Conservation (phyloP, 2,888 invertebrate genomes). For the Uloborus plumipes region DNA sequence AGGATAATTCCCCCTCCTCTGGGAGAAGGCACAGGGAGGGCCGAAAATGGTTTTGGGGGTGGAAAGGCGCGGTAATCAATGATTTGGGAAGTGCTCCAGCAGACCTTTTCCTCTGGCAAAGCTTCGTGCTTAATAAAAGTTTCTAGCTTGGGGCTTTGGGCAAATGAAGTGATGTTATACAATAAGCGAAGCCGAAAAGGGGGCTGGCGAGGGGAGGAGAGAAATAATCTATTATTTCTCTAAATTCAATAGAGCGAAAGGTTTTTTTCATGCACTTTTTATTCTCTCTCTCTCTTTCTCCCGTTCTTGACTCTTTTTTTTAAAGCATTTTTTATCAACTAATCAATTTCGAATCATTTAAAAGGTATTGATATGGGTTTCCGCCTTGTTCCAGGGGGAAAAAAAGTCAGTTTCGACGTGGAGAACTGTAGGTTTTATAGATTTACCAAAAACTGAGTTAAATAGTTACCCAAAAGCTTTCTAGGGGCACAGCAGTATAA, state of each 20-base stretch:
- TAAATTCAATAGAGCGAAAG: conserved; percentile 51
- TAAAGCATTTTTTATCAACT: conserved; percentile 39
- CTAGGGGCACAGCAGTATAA: no score
- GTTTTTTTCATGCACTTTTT: conserved; percentile 23
- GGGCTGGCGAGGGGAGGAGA: conserved; percentile 4
- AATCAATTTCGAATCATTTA: conserved; percentile 47
- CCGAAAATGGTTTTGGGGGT: conserved; percentile 1
- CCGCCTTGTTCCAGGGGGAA: no score
- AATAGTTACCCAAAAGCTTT: no score
- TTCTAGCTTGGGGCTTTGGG: conserved; percentile 47
- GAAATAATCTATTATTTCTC: conserved; percentile 61
- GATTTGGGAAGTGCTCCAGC: conserved; percentile 45
- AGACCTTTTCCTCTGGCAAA: conserved; percentile 4
- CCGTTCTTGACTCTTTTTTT: conserved; percentile 39
- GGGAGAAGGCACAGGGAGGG: conserved; percentile 11
- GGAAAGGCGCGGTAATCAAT: conserved; percentile 43
- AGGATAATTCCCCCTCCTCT: background rate
- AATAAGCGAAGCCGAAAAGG: conserved; percentile 32
- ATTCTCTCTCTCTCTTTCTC: background rate
- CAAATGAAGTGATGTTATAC: conserved; percentile 62
- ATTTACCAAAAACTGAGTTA: no score
- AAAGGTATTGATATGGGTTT: conserved; percentile 31
- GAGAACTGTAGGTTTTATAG: no score
- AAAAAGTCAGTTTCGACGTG: no score
- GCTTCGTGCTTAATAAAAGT: conserved; percentile 54